phyloP scores from a whole-genome alignment of 2,888 invertebrate species.

The Nematopogon swammerdamellus region DNA sequence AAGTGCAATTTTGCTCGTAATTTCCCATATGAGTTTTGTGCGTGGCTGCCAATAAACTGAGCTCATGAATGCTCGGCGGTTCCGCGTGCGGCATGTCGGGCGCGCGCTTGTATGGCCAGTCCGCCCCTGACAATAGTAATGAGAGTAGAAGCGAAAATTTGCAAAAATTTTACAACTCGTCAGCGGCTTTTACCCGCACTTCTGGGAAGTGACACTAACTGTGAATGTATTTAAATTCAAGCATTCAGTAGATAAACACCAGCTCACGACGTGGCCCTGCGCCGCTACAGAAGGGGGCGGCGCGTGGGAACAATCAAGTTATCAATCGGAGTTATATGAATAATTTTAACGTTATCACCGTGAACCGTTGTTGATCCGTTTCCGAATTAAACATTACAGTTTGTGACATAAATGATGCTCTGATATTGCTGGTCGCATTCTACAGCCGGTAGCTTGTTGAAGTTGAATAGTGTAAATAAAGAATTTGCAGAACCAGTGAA shows the following conservation, averaged over 20 bases:
- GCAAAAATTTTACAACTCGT: constrained; percentile 49
- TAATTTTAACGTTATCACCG: too few relatives aligned
- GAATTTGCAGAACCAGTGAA: not conserved
- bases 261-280: not conserved
- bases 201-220: constrained; percentile 44
- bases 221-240: constrained; percentile 27
- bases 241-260: constrained; percentile 15
- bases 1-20: constrained; percentile 58
- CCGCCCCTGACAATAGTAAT: constrained; percentile 59
- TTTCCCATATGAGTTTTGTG: constrained; percentile 58
- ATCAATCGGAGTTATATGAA: too few relatives aligned
- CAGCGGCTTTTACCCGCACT: constrained; percentile 30
- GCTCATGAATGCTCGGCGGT: constrained; percentile 57
- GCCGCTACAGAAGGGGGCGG: too few relatives aligned
- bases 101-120: constrained; percentile 58
- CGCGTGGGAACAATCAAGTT: too few relatives aligned
- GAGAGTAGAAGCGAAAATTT: constrained; percentile 53
- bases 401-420: not conserved
- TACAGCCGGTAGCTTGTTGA: not conserved
- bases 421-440: not conserved
- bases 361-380: not conserved
- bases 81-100: constrained; percentile 53
- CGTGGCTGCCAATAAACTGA: constrained; percentile 59
- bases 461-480: not conserved
- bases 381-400: not conserved